Conservation (phyloP, 2,797 vertebrate species). For the Poecilia velifera region DNA sequence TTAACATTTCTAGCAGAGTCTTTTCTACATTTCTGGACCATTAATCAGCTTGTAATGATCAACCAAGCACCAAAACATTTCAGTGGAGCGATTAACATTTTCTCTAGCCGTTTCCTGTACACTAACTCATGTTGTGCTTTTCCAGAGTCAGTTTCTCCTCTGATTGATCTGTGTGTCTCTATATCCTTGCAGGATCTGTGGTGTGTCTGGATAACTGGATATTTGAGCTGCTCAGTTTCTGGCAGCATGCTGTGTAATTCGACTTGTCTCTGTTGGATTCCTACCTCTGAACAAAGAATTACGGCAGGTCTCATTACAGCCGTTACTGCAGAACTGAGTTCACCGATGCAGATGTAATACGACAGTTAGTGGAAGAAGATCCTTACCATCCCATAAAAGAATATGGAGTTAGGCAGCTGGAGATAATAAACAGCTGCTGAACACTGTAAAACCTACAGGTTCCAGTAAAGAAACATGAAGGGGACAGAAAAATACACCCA, state of each 20-base stretch:
- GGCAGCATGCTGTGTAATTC: slow-evolving; percentile 3
- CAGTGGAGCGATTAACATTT: neutral
- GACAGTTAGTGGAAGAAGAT: slow-evolving; percentile 60
- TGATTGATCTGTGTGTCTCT: slow-evolving; percentile 6
- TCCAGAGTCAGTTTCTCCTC: neutral
- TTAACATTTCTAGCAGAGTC: neutral
- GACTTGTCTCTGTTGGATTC: slow-evolving; percentile 12
- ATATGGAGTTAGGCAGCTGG: slow-evolving; percentile 74
- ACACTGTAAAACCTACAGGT: slow-evolving; percentile 73
- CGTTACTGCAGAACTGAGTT: slow-evolving; percentile 36
- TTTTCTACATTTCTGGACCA: neutral
- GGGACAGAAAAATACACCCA: slow-evolving; percentile 66
- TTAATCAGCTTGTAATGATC: neutral
- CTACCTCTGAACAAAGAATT: slow-evolving; percentile 2
- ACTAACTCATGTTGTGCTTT: neutral
- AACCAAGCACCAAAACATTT: neutral
- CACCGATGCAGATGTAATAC: slow-evolving; percentile 18
- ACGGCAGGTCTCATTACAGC: slow-evolving; percentile 3
- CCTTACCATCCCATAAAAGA: slow-evolving; percentile 73
- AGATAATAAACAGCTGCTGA: slow-evolving; percentile 78
- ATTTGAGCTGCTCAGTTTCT: slow-evolving; percentile 8
- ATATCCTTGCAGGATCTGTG: neutral
- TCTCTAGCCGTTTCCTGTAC: neutral
- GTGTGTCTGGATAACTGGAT: slow-evolving; percentile 2
- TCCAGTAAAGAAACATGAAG: slow-evolving; percentile 58